Conservation (phyloP, 2,888 invertebrate genomes). For the Macrophya alboannulata region DNA sequence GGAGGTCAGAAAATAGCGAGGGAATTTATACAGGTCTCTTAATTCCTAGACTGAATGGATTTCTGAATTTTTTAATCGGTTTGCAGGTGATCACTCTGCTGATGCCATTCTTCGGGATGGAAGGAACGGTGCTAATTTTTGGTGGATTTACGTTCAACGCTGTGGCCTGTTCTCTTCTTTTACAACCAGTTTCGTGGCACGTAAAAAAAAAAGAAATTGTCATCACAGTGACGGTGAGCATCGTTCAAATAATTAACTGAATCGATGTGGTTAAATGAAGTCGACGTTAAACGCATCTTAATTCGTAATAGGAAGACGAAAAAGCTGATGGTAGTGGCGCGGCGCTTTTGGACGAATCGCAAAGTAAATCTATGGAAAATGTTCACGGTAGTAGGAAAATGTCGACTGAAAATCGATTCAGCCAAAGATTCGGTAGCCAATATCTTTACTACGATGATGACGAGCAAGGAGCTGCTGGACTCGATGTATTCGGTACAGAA, state of each 20-base stretch:
- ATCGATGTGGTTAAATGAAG: not conserved
- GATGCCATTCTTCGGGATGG: constrained; percentile 84
- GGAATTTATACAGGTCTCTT: not conserved
- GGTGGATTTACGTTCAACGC: constrained; percentile 87
- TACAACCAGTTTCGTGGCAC: constrained; percentile 91
- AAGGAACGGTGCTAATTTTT: constrained; percentile 86
- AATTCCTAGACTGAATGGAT: not conserved
- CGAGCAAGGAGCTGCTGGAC: constrained; percentile 82
- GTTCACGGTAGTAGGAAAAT: constrained; percentile 57
- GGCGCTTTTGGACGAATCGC: constrained; percentile 48
- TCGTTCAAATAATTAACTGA: not conserved
- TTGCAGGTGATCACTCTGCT: constrained; percentile 84
- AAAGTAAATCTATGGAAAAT: constrained; percentile 65
- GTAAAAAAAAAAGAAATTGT: constrained; percentile 79
- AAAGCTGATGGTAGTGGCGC: constrained; percentile 54
- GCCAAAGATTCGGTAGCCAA: constrained; percentile 81
- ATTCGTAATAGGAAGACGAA: constrained; percentile 51
- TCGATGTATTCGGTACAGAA: constrained; percentile 86
- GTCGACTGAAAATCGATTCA: constrained; percentile 48
- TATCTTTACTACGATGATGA: constrained; percentile 86
- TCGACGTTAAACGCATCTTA: not conserved
- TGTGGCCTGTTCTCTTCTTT: constrained; percentile 85
- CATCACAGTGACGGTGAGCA: constrained; percentile 13
- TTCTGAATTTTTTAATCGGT: not conserved
- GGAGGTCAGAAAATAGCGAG: not conserved